Percentiles rank a stretch among this genome's conserved stretches.
phyloP scores from a whole-genome alignment of 2,888 invertebrate genomes.

The Hipparchia semele region DNA sequence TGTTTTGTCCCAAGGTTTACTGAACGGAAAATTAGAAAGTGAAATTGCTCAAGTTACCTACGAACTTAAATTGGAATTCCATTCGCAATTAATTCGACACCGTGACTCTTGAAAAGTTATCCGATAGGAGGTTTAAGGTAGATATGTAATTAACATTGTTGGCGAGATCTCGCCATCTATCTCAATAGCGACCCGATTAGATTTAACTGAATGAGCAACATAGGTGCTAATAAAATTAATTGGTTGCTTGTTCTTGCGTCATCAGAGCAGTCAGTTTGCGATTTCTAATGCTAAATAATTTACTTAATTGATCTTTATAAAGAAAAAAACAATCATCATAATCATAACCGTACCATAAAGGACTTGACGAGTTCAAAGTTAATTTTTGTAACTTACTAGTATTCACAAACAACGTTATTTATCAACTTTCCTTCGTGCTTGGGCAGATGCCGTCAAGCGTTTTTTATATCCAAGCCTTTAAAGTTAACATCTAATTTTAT shows the following conservation, averaged over 20 bases:
- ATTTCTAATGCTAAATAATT: background rate
- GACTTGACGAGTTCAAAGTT: background rate
- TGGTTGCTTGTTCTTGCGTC: background rate
- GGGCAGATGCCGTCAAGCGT: background rate
- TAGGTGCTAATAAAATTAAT: background rate
- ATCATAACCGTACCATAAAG: background rate
- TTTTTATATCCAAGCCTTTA: background rate
- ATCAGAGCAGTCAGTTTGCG: background rate
- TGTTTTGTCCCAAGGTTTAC: conserved; percentile 10
- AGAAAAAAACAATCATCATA: background rate
- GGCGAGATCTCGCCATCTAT: conserved; percentile 26
- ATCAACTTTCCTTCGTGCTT: no score
- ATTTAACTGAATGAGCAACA: conserved; percentile 21
- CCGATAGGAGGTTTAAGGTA: background rate
- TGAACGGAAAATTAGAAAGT: background rate
- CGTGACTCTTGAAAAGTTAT: conserved; percentile 33
- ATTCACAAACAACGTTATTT: no score
- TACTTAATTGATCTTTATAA: background rate
- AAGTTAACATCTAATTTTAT: conserved; percentile 14
- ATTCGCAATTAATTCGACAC: conserved; percentile 21
- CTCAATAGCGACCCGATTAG: background rate
- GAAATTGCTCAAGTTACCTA: conserved; percentile 18
- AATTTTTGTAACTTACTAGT: background rate
- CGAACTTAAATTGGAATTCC: conserved; percentile 31
- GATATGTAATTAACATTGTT: conserved; percentile 35